Conservation (phyloP, 2,797 vertebrate genomes). For the Hyperoplus lanceolatus region DNA sequence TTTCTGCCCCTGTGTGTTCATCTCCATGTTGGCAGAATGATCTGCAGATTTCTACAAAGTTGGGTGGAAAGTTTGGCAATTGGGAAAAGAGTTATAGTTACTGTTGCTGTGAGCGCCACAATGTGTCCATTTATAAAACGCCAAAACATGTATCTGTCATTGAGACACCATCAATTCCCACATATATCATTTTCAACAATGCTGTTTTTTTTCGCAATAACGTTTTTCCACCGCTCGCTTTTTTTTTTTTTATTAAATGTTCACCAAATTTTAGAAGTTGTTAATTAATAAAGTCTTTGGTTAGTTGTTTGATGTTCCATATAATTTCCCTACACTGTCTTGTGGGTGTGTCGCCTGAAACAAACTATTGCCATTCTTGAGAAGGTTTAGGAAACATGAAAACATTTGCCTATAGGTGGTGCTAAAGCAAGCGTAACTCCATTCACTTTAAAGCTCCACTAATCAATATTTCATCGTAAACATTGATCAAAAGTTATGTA, state of each 20-base stretch:
- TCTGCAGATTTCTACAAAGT: not conserved
- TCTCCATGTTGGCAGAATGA: not conserved
- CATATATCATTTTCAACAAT: not conserved
- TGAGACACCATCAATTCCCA: not conserved
- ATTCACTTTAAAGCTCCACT: not conserved
- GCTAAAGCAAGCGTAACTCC: not conserved
- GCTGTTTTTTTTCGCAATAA: not conserved
- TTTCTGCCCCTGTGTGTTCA: not conserved
- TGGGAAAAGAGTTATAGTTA: fast-evolving
- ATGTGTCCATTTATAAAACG: not conserved
- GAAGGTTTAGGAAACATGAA: not conserved
- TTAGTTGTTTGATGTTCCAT: not conserved
- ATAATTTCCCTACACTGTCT: not conserved
- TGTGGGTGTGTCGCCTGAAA: not conserved
- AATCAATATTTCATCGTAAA: no score
- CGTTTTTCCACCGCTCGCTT: not conserved
- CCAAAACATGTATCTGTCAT: not conserved
- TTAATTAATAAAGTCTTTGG: not conserved
- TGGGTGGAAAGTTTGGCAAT: no score
- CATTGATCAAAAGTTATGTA: not conserved
- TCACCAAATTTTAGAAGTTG: not conserved
- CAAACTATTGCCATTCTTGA: not conserved
- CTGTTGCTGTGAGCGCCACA: not conserved
- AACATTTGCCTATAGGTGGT: not conserved
- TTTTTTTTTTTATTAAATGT: not conserved